phyloP scores from a whole-genome alignment of 1,140 invertebrate species.

The Tetragonula clypearis region DNA sequence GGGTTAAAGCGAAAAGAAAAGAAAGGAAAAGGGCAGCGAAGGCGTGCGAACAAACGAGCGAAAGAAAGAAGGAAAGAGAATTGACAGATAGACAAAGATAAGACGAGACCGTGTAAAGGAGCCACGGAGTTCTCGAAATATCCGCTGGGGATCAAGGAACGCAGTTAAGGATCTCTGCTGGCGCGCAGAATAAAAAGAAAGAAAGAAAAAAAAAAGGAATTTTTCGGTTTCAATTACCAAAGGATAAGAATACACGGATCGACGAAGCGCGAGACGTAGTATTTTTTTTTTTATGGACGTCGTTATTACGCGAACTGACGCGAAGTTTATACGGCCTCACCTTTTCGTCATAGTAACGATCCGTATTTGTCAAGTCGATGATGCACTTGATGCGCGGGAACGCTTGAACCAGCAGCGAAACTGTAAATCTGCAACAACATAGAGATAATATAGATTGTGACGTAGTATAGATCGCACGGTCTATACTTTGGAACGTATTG shows the following conservation, averaged over 20 bases:
- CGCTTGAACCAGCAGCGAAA: conserved; percentile 78
- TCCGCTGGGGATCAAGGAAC: conserved; percentile 66
- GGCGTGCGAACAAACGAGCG: neutral
- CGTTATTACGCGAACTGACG: neutral
- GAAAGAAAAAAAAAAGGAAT: conserved; percentile 25
- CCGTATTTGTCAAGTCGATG: conserved; percentile 87
- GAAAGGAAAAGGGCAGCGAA: neutral
- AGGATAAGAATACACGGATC: neutral
- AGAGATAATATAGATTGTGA: neutral
- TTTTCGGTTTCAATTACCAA: conserved; percentile 39
- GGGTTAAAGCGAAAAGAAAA: conserved; percentile 6
- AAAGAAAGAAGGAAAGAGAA: neutral
- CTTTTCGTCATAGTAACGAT: conserved; percentile 84
- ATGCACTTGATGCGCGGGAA: conserved; percentile 84
- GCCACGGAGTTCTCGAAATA: conserved; percentile 47
- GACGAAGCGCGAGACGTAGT: neutral
- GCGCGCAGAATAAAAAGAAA: conserved; percentile 5
- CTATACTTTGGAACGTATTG: too few species aligned
- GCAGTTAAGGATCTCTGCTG: conserved; percentile 44
- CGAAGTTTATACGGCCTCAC: conserved; percentile 65
- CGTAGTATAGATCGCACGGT: too few species aligned
- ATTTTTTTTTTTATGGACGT: neutral
- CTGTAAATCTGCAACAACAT: conserved; percentile 82
- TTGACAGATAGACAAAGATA: conserved; percentile 49
- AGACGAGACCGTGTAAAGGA: conserved; percentile 18